A percentile compares a stretch with the other conserved stretches of the same genome.
Conservation (phyloP, 2,797 vertebrate genomes). For the Corythornis leucogaster region DNA sequence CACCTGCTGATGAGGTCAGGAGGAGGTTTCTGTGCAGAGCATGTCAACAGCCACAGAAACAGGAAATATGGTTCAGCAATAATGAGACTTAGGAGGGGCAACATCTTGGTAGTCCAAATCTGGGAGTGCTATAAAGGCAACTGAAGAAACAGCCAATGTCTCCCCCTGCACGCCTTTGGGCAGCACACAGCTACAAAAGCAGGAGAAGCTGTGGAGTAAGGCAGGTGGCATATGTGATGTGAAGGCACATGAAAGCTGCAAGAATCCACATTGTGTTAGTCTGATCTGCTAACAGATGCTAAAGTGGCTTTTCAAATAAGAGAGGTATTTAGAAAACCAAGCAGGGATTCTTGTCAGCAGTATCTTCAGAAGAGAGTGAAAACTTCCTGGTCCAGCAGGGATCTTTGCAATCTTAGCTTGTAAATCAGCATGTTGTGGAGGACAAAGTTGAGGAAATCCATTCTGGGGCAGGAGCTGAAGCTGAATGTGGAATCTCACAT, state of each 20-base stretch:
- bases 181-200: fast-evolving
- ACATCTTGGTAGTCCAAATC: not conserved
- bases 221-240: fast-evolving
- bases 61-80: not conserved
- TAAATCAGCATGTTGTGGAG: not conserved
- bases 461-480: not conserved
- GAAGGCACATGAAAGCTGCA: not conserved
- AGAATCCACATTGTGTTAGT: not conserved
- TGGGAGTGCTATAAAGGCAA: no score
- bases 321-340: not conserved
- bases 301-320: not conserved
- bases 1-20: not conserved
- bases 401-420: not conserved
- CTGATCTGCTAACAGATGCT: not conserved
- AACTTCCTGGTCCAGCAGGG: not conserved
- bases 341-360: not conserved
- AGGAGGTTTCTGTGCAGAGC: conserved; percentile 17
- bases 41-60: not conserved
- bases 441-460: not conserved
- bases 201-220: not conserved
- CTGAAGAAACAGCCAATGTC: not conserved
- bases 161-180: fast-evolving
- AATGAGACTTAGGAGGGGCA: not conserved
- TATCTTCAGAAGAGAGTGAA: not conserved
- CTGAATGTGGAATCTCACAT: not conserved